Conservation (phyloP, 2,113 vertebrate genomes). For the Perognathus longimembris region DNA sequence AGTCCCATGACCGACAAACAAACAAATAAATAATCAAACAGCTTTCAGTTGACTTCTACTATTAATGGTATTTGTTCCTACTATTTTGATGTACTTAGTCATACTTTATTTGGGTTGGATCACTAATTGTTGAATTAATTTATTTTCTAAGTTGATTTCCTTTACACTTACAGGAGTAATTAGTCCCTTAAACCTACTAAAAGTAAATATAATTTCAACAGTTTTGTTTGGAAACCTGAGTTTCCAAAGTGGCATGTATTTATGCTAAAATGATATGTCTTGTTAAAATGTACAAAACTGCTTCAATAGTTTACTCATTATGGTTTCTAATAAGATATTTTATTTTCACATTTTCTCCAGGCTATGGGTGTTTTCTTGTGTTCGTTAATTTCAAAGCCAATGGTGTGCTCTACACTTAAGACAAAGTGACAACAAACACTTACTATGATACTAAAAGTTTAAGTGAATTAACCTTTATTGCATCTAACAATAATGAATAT, state of each 20-base stretch:
- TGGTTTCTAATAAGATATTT: neutral
- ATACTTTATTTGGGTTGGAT: neutral
- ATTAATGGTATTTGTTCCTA: neutral
- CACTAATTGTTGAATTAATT: neutral
- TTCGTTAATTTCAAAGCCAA: constrained; percentile 11
- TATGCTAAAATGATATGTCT: constrained; percentile 7
- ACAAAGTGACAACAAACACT: neutral
- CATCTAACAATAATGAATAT: neutral
- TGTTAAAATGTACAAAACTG: neutral
- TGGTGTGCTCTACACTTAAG: neutral
- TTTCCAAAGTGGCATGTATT: neutral
- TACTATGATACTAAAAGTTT: neutral
- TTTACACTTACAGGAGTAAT: neutral
- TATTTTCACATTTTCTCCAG: neutral
- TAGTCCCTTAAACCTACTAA: neutral
- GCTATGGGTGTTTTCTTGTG: neutral
- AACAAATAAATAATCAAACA: no score
- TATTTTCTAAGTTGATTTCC: neutral
- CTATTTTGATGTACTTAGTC: neutral
- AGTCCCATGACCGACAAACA: no score
- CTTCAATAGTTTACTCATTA: neutral
- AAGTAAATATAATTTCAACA: constrained; percentile 12
- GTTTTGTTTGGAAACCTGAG: neutral
- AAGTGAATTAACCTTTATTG: neutral
- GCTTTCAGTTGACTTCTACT: neutral